Base-by-base conservation (phyloP, 2,113 vertebrate species). In the Petromus typicus region DNA sequence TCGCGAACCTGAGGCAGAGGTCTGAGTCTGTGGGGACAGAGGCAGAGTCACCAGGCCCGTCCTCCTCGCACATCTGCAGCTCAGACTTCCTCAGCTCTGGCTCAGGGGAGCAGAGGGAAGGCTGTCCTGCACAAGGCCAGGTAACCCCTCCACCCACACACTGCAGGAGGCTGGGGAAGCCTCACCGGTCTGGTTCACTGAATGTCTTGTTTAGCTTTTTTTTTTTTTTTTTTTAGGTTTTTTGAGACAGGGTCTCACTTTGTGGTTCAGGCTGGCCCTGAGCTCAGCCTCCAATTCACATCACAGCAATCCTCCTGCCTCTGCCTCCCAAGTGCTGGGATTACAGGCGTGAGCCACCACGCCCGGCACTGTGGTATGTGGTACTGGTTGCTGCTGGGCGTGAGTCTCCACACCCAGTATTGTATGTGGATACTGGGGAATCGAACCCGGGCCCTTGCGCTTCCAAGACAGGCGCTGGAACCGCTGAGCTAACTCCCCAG, bases 1-100 rank as follows among this genome's bases (percentile, higher is more conserved):
- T 99, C 54, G 99, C 98, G 37, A 99, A 99, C 96, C 99, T 99
- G 96, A 99, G 98, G 98, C 99, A 99, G n/a, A 98, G 98, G 97
- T 99, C 99, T 17, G 89, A 96, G 67, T 96, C 97, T 98, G 64
- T 57, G 12, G 71, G 86, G 25, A 37, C 66, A 93, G n/a, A 14
- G 61, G 43, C 83, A 97, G 94, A 86, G 48, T 91, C 71, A 93
- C 54, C 51, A 56, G 64, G 17, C 54, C 1, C 4, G 14, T n/a
- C 32, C 11, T 45, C 25, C 30, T 23, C 16, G 81, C 51, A 91
- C 17, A 67, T 7, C n/a, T 61, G 18, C 17, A 66, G 30, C 90
- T 48, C 61, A 27, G 80, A 34, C 22, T 89, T 63, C 66, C 43
- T 2, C 27, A 51, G 48, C 6, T 5, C 48, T 51, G 48, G 48